A percentile compares a stretch with the other conserved stretches of the same genome.
Evolutionary conservation across 1,140 invertebrate genomes (phyloP).

Genomic region (Diabrotica virgifera): DNA sequence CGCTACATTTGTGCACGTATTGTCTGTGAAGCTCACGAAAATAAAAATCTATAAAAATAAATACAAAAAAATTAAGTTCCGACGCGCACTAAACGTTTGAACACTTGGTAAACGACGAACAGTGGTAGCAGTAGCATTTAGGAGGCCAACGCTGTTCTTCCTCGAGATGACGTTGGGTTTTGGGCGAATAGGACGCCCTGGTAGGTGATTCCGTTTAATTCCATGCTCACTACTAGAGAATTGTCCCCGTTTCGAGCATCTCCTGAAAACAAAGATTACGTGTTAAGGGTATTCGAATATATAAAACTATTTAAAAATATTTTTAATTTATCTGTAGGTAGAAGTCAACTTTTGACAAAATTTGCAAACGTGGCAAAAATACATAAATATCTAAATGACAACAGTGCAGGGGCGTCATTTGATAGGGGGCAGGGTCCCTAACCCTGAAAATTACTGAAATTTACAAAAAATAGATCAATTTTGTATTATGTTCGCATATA

Average conservation of each 20-base stretch:
- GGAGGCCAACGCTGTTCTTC: slow-evolving; percentile 53
- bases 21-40: slow-evolving; percentile 11
- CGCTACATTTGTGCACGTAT: slow-evolving; percentile 9
- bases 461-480: too few relatives aligned
- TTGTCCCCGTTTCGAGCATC: slow-evolving; percentile 69
- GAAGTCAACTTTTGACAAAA: too few relatives aligned
- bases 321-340: too few relatives aligned
- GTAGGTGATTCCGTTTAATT: slow-evolving; percentile 90
- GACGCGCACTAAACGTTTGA: not conserved
- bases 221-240: slow-evolving; percentile 92
- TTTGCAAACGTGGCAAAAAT: too few relatives aligned
- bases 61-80: slow-evolving; percentile 20
- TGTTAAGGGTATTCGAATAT: too few relatives aligned
- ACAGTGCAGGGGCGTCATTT: too few relatives aligned
- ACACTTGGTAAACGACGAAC: not conserved
- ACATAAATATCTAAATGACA: too few relatives aligned
- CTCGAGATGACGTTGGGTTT: slow-evolving; percentile 39
- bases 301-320: too few relatives aligned
- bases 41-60: slow-evolving; percentile 22
- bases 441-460: too few relatives aligned
- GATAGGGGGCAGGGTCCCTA: too few relatives aligned
- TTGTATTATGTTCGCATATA: too few relatives aligned
- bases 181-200: slow-evolving; percentile 85
- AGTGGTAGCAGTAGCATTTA: slow-evolving; percentile 18
- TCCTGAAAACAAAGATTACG: slow-evolving; percentile 50